phyloP scores from a whole-genome alignment of 2,113 vertebrate species.

The Rhinopithecus roxellana region DNA sequence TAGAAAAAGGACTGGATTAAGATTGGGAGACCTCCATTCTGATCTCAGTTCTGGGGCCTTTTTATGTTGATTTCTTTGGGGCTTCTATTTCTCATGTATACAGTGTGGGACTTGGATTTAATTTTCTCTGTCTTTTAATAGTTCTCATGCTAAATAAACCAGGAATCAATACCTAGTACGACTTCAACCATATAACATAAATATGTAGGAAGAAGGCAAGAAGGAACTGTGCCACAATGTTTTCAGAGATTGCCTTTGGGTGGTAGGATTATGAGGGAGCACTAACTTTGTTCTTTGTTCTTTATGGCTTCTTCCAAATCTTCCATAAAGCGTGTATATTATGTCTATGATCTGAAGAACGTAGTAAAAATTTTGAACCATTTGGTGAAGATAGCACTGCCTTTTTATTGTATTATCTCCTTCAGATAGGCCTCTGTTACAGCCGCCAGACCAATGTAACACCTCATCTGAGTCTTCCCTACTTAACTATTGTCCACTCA shows the following conservation, averaged over 20 bases:
- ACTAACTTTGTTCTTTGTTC: constrained; percentile 13
- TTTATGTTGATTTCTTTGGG: not conserved
- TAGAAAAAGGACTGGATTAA: not conserved
- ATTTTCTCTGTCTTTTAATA: constrained; percentile 20
- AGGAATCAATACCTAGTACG: not conserved
- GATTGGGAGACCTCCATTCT: not conserved
- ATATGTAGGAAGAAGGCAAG: not conserved
- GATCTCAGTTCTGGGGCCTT: not conserved
- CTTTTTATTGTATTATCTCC: not conserved
- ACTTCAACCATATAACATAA: not conserved
- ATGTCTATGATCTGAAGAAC: not conserved
- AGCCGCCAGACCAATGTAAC: not conserved
- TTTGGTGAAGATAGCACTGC: not conserved
- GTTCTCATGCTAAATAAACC: not conserved
- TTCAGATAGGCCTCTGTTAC: not conserved
- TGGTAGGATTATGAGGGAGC: not conserved
- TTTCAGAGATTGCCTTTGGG: constrained; percentile 4
- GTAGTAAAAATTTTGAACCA: not conserved
- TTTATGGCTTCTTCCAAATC: not conserved
- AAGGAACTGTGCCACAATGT: not conserved
- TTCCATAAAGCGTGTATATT: not conserved
- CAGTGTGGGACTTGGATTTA: not conserved
- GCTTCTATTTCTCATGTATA: not conserved
- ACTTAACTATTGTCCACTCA: not conserved
- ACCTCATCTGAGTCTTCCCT: not conserved